Evolutionary conservation across 2,113 vertebrate genomes (phyloP).

Genomic region (Cheilinus undulatus): DNA sequence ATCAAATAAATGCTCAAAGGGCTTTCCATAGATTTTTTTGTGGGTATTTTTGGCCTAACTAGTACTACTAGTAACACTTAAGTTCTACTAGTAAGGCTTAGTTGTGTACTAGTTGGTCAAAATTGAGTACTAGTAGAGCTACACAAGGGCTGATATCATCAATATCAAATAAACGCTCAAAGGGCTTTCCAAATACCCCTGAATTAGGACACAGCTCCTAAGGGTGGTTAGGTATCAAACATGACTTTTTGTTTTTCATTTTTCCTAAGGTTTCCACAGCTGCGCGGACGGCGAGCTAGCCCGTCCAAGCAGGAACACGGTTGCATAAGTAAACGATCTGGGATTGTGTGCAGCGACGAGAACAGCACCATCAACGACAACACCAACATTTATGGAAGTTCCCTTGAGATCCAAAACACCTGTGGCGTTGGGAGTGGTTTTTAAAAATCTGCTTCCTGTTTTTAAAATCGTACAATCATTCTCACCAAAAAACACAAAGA

Average conservation of each 20-base stretch:
- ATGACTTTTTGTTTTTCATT: slow-evolving; percentile 29
- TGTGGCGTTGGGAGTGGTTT: slow-evolving; percentile 15
- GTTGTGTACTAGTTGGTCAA: too few relatives aligned
- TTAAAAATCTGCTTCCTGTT: slow-evolving; percentile 53
- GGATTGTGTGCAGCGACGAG: slow-evolving; percentile 68
- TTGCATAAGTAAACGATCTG: slow-evolving; percentile 79
- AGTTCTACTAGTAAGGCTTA: too few relatives aligned
- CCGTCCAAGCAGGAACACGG: slow-evolving; percentile 65
- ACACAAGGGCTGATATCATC: too few relatives aligned
- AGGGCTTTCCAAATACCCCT: too few relatives aligned
- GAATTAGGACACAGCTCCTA: too few relatives aligned
- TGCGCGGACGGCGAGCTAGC: slow-evolving; percentile 58
- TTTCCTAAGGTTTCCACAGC: slow-evolving; percentile 53
- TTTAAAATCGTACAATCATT: slow-evolving; percentile 47
- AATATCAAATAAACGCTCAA: too few relatives aligned
- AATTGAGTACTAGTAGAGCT: too few relatives aligned
- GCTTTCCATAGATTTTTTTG: too few relatives aligned
- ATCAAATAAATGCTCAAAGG: too few relatives aligned
- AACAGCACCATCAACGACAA: slow-evolving; percentile 70
- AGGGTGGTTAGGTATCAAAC: slow-evolving; percentile 59
- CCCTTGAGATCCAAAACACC: slow-evolving; percentile 54
- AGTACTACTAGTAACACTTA: too few relatives aligned
- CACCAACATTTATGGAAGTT: slow-evolving; percentile 62
- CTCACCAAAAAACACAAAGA: slow-evolving; percentile 62
- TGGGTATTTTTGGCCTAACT: too few relatives aligned